Evolutionary conservation across 2,113 vertebrate species (phyloP), one percentile per base, ranked within the genome.

Genomic region (Oenanthe oenanthe): DNA sequence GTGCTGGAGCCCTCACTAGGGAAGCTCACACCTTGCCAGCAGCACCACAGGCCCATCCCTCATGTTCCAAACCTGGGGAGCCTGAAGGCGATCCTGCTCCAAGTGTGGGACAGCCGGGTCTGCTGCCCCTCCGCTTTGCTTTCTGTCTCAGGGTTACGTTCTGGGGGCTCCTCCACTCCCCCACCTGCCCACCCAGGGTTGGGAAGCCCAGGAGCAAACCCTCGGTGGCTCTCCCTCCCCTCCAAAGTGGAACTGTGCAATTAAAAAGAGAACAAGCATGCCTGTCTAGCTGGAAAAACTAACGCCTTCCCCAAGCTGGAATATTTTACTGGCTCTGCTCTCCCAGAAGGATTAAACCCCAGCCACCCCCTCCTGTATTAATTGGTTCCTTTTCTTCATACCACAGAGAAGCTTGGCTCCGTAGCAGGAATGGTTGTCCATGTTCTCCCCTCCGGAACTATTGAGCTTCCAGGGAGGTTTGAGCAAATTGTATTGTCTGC

Each of bases 381-480:
- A 88, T 78, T 42, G 91, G 54, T 77, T 93, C 85, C 74, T 89
- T 85, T 89, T 28, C 65, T 66, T 80, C 24, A 38, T 68, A 29
- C 76, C 3, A 1, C 18, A 15, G 26, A 88, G 57, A 56, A 58
- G 4, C 74, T 63, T 11, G 7, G 66, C 90, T 88, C 53, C 3
- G 0, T 25, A 76, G 50, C 56, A n/a, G 66, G 40, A 31, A 60
- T 87, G 84, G 77, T 74, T 79, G 70, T 86, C 73, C 18, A 0
- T n/a, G 58, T 81, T 89, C 68, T 65, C 77, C 76, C 72, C 66
- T 79, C 36, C 16, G 5, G 86, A 95, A 80, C 78, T 31, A 16
- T 31, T 45, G 62, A 75, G 83, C 80, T 93, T 88, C 94, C 92
- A 51, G 85, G 84, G 76, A 93, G 87, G 63, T 36, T 82, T 63